These are phyloP conservation scores for Prinia subflava DNA, from an alignment of 2,113 vertebrate genomes.

Conservation along the genomic window DNA sequence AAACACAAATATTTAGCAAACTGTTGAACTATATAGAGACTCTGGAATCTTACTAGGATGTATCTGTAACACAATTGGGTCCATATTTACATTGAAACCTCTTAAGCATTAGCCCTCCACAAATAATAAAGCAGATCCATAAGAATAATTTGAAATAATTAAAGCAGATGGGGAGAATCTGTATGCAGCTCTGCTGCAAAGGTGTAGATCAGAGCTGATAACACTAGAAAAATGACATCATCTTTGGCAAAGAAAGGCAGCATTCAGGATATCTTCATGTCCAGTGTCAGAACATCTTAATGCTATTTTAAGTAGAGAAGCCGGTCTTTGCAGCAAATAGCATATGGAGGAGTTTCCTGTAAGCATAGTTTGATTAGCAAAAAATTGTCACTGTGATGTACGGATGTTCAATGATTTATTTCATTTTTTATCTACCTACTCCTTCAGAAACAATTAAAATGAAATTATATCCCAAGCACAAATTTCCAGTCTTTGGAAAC, in stretches of 20 bases:
- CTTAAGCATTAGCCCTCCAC: background rate
- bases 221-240: background rate
- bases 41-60: background rate
- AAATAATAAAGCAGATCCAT: background rate
- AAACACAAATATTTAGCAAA: background rate
- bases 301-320: background rate
- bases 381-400: background rate
- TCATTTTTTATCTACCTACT: background rate
- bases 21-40: background rate
- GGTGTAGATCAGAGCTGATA: background rate
- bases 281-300: background rate
- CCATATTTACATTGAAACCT: background rate
- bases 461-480: background rate
- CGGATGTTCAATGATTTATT: background rate
- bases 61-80: background rate
- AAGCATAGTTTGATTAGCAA: background rate
- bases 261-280: background rate
- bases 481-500: background rate
- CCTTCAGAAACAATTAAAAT: background rate
- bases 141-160: background rate
- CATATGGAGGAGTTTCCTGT: background rate
- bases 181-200: background rate
- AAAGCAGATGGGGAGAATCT: background rate
- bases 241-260: background rate
- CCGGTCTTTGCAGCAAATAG: background rate